Base-by-base conservation (phyloP, 1,140 invertebrate species). In the Dysdera silvatica region DNA sequence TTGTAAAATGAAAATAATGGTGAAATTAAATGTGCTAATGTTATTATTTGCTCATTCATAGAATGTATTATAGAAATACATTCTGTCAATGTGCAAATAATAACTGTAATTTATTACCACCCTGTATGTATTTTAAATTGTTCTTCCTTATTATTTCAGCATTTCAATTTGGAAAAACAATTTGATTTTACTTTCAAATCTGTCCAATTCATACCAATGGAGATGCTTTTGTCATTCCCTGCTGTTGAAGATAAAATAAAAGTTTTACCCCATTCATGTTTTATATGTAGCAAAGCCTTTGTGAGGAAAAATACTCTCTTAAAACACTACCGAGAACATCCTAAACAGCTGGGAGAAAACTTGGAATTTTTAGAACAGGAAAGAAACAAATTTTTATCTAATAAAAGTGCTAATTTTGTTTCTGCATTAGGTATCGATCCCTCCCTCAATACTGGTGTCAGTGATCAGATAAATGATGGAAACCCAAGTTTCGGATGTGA, bases 201-300 rank as follows among this genome's bases (percentile, higher is more conserved):
- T n/a, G n/a, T n/a, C n/a, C n/a, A n/a, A n/a, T 37, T 37, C 35
- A 8, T 37, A 37, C 35, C 35, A 8, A 37, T 10, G 8, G 23
- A 49, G 18, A 49, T 49, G 47, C n/a, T n/a, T n/a, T n/a, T n/a
- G n/a, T 10, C 61, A 4, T 63, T 63, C 51, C 52, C 61, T 14
- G 24, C 41, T 8, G 23, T 63, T 8, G 61, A 63, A 26, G 51
- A 63, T n/a, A 63, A 63, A 32, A 56, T 63, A 28, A 63, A 63
- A 40, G 52, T 63, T 12, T 45, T 63, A 10, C 61, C 61, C n/a
- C 61, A 63, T 40, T 49, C 61, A 12, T 63, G 61, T 40, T 63
- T 63, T 24, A 49, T 63, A 10, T 63, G 61, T 23, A 63, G 61
- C 43, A 63, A 63, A 24, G 61, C 61, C 6, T 63, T 63, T 56